A percentile compares a stretch with the other conserved stretches of the same genome.
phyloP scores from a whole-genome alignment of 2,888 invertebrate genomes.

The Stratiomys singularior region DNA sequence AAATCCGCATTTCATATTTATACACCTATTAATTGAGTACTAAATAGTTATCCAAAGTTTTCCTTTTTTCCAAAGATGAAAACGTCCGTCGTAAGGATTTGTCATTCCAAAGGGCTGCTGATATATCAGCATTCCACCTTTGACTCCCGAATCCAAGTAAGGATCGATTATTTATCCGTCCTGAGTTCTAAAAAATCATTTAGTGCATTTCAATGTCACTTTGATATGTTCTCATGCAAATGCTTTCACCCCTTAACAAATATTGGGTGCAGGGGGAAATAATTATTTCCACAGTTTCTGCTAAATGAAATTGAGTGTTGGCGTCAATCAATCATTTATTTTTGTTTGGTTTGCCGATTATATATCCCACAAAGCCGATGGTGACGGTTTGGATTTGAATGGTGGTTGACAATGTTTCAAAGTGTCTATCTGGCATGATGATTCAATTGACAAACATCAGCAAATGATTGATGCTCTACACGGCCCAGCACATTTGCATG shows the following conservation, averaged over 20 bases:
- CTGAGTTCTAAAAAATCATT: background rate
- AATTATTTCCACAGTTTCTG: constrained; percentile 1
- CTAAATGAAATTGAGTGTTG: constrained; percentile 37
- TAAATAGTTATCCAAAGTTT: no score
- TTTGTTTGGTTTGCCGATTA: constrained; percentile 26
- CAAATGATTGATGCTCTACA: constrained; percentile 10
- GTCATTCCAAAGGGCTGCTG: no score
- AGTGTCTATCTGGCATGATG: background rate
- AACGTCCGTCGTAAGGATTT: no score
- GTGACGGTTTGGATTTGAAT: background rate
- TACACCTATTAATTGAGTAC: no score
- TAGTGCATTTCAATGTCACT: background rate
- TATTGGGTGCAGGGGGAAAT: background rate
- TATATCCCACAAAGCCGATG: background rate
- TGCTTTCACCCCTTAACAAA: background rate
- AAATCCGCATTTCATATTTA: no score
- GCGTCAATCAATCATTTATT: constrained; percentile 40
- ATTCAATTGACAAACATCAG: constrained; percentile 26
- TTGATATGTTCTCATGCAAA: constrained; percentile 10
- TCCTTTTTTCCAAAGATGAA: no score
- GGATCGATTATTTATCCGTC: no score
- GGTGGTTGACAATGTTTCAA: background rate
- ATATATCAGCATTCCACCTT: no score
- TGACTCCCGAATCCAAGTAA: no score
- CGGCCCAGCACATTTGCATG: background rate